Evolutionary conservation across 1,140 invertebrate species (phyloP).

Genomic region (Aphelenchoides besseyi): DNA sequence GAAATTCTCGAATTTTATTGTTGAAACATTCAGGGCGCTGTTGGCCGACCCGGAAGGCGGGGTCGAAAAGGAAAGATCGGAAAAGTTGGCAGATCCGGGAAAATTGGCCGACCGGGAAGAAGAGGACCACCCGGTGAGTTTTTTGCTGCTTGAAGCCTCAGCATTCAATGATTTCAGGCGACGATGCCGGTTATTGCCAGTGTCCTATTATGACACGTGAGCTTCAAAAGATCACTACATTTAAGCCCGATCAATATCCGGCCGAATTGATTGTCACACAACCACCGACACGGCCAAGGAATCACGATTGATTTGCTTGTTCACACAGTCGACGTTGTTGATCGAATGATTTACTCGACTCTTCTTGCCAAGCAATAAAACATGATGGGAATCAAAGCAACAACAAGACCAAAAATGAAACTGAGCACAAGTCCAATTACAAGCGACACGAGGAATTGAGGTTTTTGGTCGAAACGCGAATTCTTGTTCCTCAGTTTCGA

Average conservation of each 20-base stretch:
- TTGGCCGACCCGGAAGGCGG: too few relatives aligned
- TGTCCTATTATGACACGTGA: background rate
- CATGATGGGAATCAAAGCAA: too few relatives aligned
- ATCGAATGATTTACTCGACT: too few relatives aligned
- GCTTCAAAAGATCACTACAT: background rate
- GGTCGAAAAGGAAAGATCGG: background rate
- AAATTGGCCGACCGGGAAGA: background rate
- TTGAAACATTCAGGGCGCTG: too few relatives aligned
- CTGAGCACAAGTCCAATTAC: too few relatives aligned
- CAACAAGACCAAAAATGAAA: too few relatives aligned
- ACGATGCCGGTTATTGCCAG: background rate
- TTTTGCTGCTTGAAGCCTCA: background rate
- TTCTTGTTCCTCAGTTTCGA: too few relatives aligned
- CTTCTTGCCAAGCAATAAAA: too few relatives aligned
- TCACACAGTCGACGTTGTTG: too few relatives aligned
- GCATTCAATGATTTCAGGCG: background rate
- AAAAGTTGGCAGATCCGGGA: background rate
- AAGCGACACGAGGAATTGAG: too few relatives aligned
- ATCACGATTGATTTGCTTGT: background rate
- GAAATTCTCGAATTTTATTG: too few relatives aligned
- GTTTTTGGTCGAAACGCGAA: too few relatives aligned
- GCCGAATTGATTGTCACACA: slow-evolving; percentile 1
- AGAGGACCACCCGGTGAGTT: background rate
- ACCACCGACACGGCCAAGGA: background rate
- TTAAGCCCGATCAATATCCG: background rate